Conservation (phyloP, 2,797 vertebrate genomes). For the Sparus aurata region DNA sequence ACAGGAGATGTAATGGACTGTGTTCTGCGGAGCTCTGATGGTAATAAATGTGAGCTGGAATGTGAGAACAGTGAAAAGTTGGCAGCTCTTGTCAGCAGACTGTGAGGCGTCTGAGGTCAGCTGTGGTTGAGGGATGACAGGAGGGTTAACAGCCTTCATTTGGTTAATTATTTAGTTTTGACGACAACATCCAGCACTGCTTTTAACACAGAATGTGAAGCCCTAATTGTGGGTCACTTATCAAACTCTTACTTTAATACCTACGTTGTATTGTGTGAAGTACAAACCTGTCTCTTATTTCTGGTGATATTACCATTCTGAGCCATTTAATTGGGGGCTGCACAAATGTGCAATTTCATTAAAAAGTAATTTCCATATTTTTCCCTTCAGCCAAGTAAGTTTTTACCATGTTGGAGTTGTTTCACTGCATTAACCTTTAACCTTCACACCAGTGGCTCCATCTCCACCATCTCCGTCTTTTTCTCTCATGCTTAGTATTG, state of each 20-base stretch:
- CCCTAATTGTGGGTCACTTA: not conserved
- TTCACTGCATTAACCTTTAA: constrained; percentile 13
- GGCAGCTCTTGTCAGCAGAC: not conserved
- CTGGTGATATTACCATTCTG: constrained; percentile 6
- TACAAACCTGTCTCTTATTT: not conserved
- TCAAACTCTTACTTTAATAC: constrained; percentile 6
- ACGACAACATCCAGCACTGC: not conserved
- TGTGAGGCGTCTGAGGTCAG: not conserved
- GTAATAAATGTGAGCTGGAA: constrained; percentile 39
- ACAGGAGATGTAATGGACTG: constrained; percentile 46
- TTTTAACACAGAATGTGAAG: not conserved
- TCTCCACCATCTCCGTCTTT: not conserved
- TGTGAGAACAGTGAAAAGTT: constrained; percentile 28
- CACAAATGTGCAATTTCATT: constrained; percentile 11
- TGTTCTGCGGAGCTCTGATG: constrained; percentile 47
- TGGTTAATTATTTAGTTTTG: constrained; percentile 24
- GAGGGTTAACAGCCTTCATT: not conserved
- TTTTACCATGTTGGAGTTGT: not conserved
- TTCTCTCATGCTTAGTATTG: not conserved
- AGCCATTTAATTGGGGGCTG: constrained; percentile 3
- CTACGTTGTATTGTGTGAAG: constrained; percentile 1
- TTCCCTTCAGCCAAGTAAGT: not conserved
- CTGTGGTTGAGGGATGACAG: constrained; percentile 8
- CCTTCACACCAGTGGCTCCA: not conserved
- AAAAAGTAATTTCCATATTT: constrained; percentile 9